A percentile compares a stretch with the other conserved stretches of the same genome.
These are phyloP conservation scores for Pediacus dermestoides DNA, from an alignment of 2,888 invertebrate species.

Conservation along the genomic window DNA sequence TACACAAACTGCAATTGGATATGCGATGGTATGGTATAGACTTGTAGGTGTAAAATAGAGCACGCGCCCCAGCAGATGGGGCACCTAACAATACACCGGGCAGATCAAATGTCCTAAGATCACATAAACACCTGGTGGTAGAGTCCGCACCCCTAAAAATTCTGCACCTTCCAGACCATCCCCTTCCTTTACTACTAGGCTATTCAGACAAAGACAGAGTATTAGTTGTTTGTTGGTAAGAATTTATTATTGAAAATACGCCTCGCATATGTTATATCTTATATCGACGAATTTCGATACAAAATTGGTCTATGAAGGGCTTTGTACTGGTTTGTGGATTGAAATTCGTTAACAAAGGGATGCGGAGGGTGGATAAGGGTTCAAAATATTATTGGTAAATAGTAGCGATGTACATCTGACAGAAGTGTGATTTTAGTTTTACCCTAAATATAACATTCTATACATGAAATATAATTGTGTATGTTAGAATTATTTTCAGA, in stretches of 20 bases:
- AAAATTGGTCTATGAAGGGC: conserved; percentile 26
- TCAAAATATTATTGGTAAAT: conserved; percentile 12
- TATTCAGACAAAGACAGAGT: no score
- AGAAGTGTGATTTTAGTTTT: no score
- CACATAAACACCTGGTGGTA: conserved; percentile 30
- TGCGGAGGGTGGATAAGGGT: conserved; percentile 4
- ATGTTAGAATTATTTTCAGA: no score
- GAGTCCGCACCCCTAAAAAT: conserved; percentile 11
- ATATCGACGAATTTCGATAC: conserved; percentile 23
- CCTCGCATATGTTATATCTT: conserved; percentile 23
- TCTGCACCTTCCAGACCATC: conserved; percentile 19
- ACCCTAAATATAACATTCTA: no score
- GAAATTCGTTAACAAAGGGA: conserved; percentile 1
- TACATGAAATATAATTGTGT: no score
- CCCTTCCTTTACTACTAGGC: conserved; percentile 13
- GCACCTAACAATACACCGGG: conserved; percentile 23
- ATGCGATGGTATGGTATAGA: no score
- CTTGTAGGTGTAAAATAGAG: conserved; percentile 22
- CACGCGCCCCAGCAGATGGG: conserved; percentile 27
- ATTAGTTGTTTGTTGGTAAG: no score
- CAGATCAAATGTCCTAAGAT: conserved; percentile 27
- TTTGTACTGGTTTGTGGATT: conserved; percentile 14
- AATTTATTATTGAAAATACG: conserved; percentile 18
- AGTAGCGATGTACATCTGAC: background rate
- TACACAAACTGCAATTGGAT: no score